These are phyloP conservation scores for Batillaria attramentaria DNA, from an alignment of 1,140 invertebrate species.

Conservation along the genomic window DNA sequence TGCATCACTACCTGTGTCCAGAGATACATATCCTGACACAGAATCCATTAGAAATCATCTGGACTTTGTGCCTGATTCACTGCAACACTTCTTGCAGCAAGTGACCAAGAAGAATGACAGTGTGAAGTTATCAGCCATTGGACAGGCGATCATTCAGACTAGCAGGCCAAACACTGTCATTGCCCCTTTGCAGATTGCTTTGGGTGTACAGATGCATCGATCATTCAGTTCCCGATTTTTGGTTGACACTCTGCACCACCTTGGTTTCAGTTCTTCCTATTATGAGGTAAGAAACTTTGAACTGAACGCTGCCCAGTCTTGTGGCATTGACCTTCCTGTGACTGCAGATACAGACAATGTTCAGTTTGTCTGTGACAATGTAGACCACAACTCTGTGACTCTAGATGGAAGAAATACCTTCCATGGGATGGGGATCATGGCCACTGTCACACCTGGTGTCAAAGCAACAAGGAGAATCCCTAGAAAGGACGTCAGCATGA, in stretches of 20 bases:
- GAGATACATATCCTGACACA: not conserved
- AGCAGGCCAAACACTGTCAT: not conserved
- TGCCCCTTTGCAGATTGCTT: not conserved
- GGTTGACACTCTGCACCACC: too few relatives aligned
- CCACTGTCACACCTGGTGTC: conserved; percentile 32
- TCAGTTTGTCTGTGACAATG: conserved; percentile 45
- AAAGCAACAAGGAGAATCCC: too few relatives aligned
- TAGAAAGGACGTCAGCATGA: too few relatives aligned
- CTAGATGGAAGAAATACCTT: conserved; percentile 44
- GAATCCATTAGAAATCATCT: not conserved
- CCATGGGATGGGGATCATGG: conserved; percentile 54
- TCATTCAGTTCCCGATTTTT: not conserved
- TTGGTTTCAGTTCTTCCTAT: too few relatives aligned
- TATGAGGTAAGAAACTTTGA: too few relatives aligned
- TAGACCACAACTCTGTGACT: conserved; percentile 48
- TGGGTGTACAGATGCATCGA: conserved; percentile 3
- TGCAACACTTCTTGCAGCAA: too few relatives aligned
- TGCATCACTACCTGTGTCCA: not conserved
- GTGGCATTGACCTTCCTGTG: too few relatives aligned
- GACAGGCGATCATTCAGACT: not conserved
- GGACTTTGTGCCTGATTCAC: not conserved
- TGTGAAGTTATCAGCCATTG: too few relatives aligned
- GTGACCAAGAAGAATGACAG: too few relatives aligned
- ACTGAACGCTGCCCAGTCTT: too few relatives aligned
- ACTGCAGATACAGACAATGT: not conserved